Conservation (phyloP, 2,797 vertebrate species). For the Varecia variegata region DNA sequence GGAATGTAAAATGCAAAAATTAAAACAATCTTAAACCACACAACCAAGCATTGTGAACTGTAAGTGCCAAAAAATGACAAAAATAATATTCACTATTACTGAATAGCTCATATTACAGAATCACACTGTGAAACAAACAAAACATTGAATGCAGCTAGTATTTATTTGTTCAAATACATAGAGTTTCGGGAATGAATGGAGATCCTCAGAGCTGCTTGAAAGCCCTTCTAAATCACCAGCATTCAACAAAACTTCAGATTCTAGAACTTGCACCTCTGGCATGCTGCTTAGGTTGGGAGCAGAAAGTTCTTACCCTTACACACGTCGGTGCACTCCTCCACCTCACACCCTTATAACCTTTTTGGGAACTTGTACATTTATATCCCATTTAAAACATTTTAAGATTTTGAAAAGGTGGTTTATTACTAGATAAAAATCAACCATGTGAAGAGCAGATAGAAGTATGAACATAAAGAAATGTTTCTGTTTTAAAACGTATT, state of each 20-base stretch:
- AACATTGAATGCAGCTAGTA: neutral
- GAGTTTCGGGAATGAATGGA: neutral
- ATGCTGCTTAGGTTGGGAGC: neutral
- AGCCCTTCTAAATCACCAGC: slow-evolving; percentile 41
- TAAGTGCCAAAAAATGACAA: slow-evolving; percentile 68
- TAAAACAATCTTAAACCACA: slow-evolving; percentile 52
- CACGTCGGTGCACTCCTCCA: neutral
- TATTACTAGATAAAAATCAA: slow-evolving; percentile 15
- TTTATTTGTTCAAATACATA: neutral
- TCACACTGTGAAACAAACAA: slow-evolving; percentile 78
- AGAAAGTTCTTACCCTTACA: neutral
- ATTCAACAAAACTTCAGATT: neutral
- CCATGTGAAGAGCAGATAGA: neutral
- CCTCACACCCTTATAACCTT: neutral
- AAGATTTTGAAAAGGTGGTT: slow-evolving; percentile 26
- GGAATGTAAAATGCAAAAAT: slow-evolving; percentile 54
- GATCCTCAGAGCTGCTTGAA: neutral
- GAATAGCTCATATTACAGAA: slow-evolving; percentile 49
- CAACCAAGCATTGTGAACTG: slow-evolving; percentile 56
- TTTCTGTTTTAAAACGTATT: neutral
- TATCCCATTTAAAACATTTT: neutral
- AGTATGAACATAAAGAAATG: neutral
- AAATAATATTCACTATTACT: slow-evolving; percentile 33
- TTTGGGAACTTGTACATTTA: slow-evolving; percentile 30
- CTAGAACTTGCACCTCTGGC: neutral